phyloP scores from a whole-genome alignment of 2,113 vertebrate genomes.

The Apteryx owenii region DNA sequence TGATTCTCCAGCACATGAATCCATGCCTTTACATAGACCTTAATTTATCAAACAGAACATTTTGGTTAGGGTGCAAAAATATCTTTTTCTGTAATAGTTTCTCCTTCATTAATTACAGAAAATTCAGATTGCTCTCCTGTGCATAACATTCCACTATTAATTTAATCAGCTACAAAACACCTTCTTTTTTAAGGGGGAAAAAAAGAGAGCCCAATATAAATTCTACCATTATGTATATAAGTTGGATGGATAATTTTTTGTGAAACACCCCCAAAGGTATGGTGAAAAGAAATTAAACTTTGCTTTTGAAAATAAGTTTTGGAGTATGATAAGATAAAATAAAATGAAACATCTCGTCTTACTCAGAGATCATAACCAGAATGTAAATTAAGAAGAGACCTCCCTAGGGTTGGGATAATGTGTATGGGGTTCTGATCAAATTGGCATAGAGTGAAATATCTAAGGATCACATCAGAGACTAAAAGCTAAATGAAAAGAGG shows the following conservation, averaged over 20 bases:
- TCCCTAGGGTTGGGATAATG: background rate
- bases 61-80: background rate
- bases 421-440: background rate
- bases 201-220: background rate
- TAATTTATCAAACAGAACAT: background rate
- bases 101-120: background rate
- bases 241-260: background rate
- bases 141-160: background rate
- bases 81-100: background rate
- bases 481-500: background rate
- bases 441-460: background rate
- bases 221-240: background rate
- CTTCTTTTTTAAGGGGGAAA: background rate
- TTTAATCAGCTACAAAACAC: background rate
- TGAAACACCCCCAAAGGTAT: background rate
- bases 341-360: background rate
- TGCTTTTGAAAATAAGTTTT: background rate
- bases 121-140: background rate
- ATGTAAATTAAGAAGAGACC: background rate
- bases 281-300: background rate
- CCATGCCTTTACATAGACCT: background rate
- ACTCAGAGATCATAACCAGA: background rate
- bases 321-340: background rate
- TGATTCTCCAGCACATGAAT: background rate
- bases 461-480: background rate